Percentiles rank a stretch among this genome's conserved stretches.
Evolutionary conservation across 2,113 vertebrate species (phyloP).

Genomic region (Octodon degus): DNA sequence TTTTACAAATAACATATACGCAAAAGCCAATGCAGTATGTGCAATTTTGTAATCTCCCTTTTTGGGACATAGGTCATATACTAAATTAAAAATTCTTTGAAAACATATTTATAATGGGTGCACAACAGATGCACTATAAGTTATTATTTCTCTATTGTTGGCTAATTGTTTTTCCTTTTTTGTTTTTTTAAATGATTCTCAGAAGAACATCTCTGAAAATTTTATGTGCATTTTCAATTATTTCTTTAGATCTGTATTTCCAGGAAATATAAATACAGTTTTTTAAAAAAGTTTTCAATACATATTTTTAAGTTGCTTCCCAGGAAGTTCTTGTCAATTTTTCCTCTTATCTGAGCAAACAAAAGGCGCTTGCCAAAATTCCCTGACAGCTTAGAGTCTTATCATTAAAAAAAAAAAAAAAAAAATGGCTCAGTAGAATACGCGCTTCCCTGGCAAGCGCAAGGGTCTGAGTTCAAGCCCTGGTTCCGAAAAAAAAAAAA

Average conservation of each 20-base stretch:
- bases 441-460: no score
- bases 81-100: not conserved
- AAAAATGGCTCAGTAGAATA: no score
- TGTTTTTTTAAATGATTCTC: conserved; percentile 11
- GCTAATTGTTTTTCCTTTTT: conserved; percentile 46
- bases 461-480: no score
- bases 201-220: not conserved
- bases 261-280: not conserved
- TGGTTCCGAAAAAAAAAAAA: no score
- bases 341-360: not conserved
- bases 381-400: not conserved
- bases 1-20: not conserved
- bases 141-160: not conserved
- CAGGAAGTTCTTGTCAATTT: conserved; percentile 22
- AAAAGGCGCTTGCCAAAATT: not conserved
- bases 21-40: not conserved
- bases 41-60: not conserved
- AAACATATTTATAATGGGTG: conserved; percentile 9
- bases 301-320: conserved; percentile 28
- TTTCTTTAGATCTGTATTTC: conserved; percentile 38
- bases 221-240: not conserved
- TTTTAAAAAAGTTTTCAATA: not conserved
- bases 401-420: not conserved
- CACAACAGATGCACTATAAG: not conserved
- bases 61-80: not conserved